These are phyloP conservation scores for Acrocephalus scirpaceus DNA, from an alignment of 2,797 vertebrate species.

Conservation along the genomic window DNA sequence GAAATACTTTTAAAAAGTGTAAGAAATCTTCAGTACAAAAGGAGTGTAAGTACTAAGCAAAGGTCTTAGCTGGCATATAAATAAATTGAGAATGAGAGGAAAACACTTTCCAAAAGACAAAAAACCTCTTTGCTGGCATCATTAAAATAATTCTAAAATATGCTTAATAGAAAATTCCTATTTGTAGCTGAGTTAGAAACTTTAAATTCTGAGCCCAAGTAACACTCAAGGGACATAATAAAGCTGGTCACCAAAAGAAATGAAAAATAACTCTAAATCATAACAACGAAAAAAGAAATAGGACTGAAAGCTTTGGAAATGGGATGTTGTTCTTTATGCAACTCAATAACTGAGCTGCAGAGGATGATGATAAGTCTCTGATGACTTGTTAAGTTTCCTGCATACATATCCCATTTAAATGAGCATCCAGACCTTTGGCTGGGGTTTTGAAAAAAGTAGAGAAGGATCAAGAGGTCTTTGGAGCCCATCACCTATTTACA, in stretches of 20 bases:
- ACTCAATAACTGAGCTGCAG: not conserved
- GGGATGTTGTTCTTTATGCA: not conserved
- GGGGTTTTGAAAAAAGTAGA: not conserved
- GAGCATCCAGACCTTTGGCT: not conserved
- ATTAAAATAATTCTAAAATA: not conserved
- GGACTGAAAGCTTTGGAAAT: not conserved
- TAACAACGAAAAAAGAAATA: not conserved
- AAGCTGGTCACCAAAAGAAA: not conserved
- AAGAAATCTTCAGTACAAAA: not conserved
- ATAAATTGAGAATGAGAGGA: not conserved
- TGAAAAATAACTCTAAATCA: not conserved
- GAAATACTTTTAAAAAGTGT: not conserved
- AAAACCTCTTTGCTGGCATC: not conserved
- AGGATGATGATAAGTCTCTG: not conserved
- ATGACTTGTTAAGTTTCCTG: not conserved
- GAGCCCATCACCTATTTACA: not conserved
- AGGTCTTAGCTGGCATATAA: not conserved
- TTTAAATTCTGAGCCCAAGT: not conserved
- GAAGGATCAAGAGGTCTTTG: not conserved
- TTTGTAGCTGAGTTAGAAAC: not conserved
- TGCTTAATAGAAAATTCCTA: not conserved
- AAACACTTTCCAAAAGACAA: not conserved
- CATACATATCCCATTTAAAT: not conserved
- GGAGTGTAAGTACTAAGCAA: not conserved
- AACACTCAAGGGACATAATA: not conserved